Conservation (phyloP, 2,888 invertebrate species). For the Acrobasis suavella region DNA sequence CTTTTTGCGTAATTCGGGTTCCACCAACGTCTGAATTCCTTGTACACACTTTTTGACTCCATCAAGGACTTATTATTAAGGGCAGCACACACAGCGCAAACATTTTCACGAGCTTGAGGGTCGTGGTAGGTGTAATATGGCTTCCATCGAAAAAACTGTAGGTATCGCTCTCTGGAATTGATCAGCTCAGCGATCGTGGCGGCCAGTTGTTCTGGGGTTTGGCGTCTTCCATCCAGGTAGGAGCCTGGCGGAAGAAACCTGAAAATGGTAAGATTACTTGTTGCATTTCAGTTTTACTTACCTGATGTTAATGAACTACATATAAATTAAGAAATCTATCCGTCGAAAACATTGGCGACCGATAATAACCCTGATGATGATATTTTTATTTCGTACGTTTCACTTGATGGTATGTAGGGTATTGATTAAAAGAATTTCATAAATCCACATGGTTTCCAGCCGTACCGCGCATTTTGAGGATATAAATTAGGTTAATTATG, state of each 20-base stretch:
- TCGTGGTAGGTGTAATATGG: conserved; percentile 48
- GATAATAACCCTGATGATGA: too few species aligned
- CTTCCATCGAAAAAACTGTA: conserved; percentile 58
- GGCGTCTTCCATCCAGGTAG: conserved; percentile 54
- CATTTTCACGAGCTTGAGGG: conserved; percentile 43
- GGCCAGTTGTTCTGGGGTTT: conserved; percentile 46
- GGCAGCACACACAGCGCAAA: conserved; percentile 59
- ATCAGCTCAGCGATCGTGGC: conserved; percentile 49
- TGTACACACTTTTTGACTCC: conserved; percentile 39
- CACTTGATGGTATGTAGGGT: too few species aligned
- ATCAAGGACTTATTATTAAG: conserved; percentile 47
- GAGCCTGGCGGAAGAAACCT: conserved; percentile 71
- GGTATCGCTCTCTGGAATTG: conserved; percentile 46
- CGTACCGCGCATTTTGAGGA: too few species aligned
- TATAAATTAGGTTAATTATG: too few species aligned
- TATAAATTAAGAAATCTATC: too few species aligned
- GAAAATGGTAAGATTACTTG: conserved; percentile 30
- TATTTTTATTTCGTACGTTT: too few species aligned
- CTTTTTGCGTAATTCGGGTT: conserved; percentile 40
- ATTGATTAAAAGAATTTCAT: too few species aligned
- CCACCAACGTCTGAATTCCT: conserved; percentile 63
- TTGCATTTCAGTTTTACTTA: too few species aligned
- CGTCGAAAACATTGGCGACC: too few species aligned
- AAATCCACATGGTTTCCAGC: too few species aligned
- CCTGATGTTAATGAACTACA: too few species aligned